Evolutionary conservation across 2,113 vertebrate genomes (phyloP).

Genomic region (Himantopus leucocephalus): DNA sequence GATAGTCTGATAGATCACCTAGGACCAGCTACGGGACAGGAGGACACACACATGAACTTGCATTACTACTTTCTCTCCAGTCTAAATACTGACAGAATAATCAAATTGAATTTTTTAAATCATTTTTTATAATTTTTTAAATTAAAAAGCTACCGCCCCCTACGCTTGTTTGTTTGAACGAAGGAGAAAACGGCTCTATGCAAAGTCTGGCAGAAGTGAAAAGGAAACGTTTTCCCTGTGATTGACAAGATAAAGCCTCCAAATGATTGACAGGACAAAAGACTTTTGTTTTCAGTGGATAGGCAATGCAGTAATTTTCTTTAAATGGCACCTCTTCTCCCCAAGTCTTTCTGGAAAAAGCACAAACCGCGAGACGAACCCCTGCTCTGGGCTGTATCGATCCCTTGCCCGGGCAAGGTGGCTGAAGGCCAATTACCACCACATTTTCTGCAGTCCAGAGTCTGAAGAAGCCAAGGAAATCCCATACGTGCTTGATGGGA

Average conservation of each 20-base stretch:
- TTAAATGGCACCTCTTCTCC: background rate
- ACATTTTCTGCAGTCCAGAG: background rate
- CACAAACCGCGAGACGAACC: background rate
- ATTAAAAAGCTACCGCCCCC: background rate
- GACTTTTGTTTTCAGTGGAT: slow-evolving; percentile 41
- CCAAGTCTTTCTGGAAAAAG: background rate
- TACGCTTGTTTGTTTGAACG: background rate
- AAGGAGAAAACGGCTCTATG: background rate
- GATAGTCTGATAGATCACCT: rapidly evolving
- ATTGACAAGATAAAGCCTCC: slow-evolving; percentile 43
- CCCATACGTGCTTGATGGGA: background rate
- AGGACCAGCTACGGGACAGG: background rate
- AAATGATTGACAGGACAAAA: slow-evolving; percentile 55
- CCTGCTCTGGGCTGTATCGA: background rate
- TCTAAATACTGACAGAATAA: background rate
- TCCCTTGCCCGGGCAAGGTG: background rate
- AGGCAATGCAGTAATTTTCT: slow-evolving; percentile 18
- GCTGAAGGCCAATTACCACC: background rate
- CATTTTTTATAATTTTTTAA: background rate
- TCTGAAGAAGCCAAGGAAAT: background rate
- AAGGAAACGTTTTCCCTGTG: background rate
- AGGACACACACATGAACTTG: background rate
- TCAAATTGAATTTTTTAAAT: background rate
- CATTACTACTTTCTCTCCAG: background rate
- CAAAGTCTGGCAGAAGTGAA: background rate